Base-by-base conservation (phyloP, 2,797 vertebrate species). In the Poliocrania exsul region DNA sequence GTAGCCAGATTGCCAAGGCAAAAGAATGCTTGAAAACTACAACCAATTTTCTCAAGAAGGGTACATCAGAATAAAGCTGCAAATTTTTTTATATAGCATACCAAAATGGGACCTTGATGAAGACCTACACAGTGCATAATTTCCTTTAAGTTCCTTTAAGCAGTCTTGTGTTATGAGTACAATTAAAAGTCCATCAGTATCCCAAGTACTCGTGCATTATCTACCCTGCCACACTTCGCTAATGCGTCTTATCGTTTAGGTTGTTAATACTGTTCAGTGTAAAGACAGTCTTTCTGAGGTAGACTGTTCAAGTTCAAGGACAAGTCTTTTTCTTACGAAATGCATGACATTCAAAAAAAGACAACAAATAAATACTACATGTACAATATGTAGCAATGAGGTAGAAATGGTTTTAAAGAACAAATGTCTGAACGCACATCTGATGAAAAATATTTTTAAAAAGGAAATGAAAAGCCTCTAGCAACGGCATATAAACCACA, bases 331-430 rank as follows among this genome's bases (percentile, higher is more conserved):
- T 98, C 98, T 98, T 98, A 98, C 98, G 97, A 99, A 99, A 99
- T 98, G 98, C 98, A 98, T 98, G 98, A 99, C 99, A 99, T 99
- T 99, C 99, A 99, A 99, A 99, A 98, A 98, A 99, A 98, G 98
- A 99, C 98, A 98, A 98, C 98, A 99, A 99, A 98, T 98, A 99
- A 98, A 98, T 99, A 99, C 99, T 99, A 99, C 99, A 99, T 99
- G 98, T 99, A 99, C 98, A 99, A 98, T 99, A 99, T 99, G 99
- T 99, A 99, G 99, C 98, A 99, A 99, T 99, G 99, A 99, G 99
- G 99, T 99, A 99, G 99, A 99, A 99, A 99, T 99, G 99, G 99
- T 99, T 98, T 98, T 98, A 99, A 99, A 98, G 98, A 98, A 99
- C 97, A 98, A 97, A 98, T 98, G 97, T 97, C 95, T 97, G 98